These are phyloP conservation scores for Drosophila sp. DNA, from an alignment of 1,140 invertebrate genomes.

Conservation along the genomic window DNA sequence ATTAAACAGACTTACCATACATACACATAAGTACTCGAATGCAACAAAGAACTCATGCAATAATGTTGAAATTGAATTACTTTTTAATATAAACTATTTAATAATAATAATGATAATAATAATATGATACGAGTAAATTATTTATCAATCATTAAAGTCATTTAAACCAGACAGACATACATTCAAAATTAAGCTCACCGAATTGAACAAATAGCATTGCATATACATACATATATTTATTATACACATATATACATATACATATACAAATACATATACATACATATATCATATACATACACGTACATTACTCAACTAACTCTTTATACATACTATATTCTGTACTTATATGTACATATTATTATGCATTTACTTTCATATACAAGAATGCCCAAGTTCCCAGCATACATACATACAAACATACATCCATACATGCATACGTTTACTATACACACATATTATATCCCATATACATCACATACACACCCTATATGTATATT, in stretches of 20 bases:
- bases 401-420: constrained; percentile 40
- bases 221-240: constrained; percentile 51
- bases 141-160: constrained; percentile 56
- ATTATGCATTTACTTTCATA: constrained; percentile 51
- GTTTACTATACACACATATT: constrained; percentile 22
- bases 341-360: constrained; percentile 37
- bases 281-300: constrained; percentile 21
- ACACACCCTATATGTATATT: constrained; percentile 18
- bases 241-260: constrained; percentile 36
- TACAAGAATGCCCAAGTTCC: constrained; percentile 18
- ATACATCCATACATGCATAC: constrained; percentile 41
- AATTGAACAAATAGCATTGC: constrained; percentile 64
- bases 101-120: constrained; percentile 18
- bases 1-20: constrained; percentile 42
- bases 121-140: constrained; percentile 44
- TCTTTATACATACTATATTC: constrained; percentile 31
- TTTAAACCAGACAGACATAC: constrained; percentile 52
- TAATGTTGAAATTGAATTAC: constrained; percentile 77
- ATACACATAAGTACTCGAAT: constrained; percentile 37
- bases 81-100: constrained; percentile 73
- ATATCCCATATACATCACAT: constrained; percentile 41
- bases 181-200: constrained; percentile 79
- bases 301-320: constrained; percentile 7
- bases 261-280: constrained; percentile 23
- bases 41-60: constrained; percentile 58